Base-by-base conservation (phyloP, 2,888 invertebrate species). In the Scaptomyza caliginosa region DNA sequence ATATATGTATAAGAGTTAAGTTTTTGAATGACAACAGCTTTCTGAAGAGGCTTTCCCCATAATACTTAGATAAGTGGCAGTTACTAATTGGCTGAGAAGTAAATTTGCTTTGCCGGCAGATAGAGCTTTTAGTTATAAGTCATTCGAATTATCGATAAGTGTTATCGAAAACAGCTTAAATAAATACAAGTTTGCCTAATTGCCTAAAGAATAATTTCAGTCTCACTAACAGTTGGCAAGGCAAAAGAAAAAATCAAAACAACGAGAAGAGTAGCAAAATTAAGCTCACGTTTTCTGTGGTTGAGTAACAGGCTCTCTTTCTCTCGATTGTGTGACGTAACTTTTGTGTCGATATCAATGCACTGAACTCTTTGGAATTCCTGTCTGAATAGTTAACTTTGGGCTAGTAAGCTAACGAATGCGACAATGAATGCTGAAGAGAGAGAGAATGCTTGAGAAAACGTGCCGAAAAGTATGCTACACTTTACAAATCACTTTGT, bases 401-500 rank as follows among this genome's bases (percentile, higher is more conserved):
- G 36, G 45, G 40, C 28, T 55, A 42, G 65, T 48, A 55, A 42
- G 36, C 46, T 34, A 16, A 8, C 1, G 34, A 16, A 8, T 2
- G 34, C 21, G 54, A 42, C 38, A 40, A 32, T 38, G 19, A 36
- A 45, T 7, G 21, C 23, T 21, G 5, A 13, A 6, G 19, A 4
- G 36, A 54, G 32, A 6, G 19, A 4, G 36, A 54, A 38, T 13
- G 28, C 21, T 39, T 26, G 11, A 26, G 32, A 11, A 36, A 43
- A 32, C 5, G 23, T 54, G 17, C 46, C 64, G 58, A 43, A 72
- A 58, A 72, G 43, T 58, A 34, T 69, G 64, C 55, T 17, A 55
- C 64, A 51, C 51, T 55, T 69, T 64, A 40, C 64, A 69, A 74
- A 64, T 74, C 75, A 69, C 64, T 56, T 69, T 55, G 64, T 51